Conservation (phyloP, 2,888 invertebrate genomes). For the Glomeris marginata region DNA sequence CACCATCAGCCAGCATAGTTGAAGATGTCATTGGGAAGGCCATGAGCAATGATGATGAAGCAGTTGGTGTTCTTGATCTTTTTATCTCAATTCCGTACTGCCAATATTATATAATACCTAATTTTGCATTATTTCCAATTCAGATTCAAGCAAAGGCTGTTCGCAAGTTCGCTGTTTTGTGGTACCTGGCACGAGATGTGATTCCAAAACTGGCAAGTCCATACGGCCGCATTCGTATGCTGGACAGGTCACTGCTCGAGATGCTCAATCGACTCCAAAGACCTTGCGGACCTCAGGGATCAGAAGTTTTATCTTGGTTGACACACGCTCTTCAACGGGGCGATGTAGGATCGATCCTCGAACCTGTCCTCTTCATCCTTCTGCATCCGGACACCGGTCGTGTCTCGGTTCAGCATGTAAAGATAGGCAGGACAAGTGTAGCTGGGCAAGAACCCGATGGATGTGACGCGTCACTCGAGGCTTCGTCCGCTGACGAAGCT, state of each 20-base stretch:
- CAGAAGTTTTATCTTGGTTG: conserved; percentile 59
- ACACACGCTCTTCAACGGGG: conserved; percentile 50
- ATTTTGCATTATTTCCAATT: conserved; percentile 9
- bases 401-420: conserved; percentile 56
- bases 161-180: conserved; percentile 49
- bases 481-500: conserved; percentile 26
- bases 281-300: conserved; percentile 40
- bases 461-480: conserved; percentile 18
- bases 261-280: conserved; percentile 51
- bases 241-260: conserved; percentile 55
- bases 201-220: conserved; percentile 30
- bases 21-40: conserved; percentile 47
- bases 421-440: conserved; percentile 23
- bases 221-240: conserved; percentile 33
- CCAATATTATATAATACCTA: not conserved
- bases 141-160: conserved; percentile 40
- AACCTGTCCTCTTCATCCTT: conserved; percentile 57
- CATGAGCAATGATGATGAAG: conserved; percentile 28
- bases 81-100: not conserved
- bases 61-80: conserved; percentile 14
- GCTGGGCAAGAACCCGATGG: not conserved
- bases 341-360: conserved; percentile 60
- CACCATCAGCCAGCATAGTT: conserved; percentile 44
- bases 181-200: conserved; percentile 57
- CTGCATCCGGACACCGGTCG: conserved; percentile 62